Base-by-base conservation (phyloP, 2,888 invertebrate genomes). In the Hylaea fasciaria region DNA sequence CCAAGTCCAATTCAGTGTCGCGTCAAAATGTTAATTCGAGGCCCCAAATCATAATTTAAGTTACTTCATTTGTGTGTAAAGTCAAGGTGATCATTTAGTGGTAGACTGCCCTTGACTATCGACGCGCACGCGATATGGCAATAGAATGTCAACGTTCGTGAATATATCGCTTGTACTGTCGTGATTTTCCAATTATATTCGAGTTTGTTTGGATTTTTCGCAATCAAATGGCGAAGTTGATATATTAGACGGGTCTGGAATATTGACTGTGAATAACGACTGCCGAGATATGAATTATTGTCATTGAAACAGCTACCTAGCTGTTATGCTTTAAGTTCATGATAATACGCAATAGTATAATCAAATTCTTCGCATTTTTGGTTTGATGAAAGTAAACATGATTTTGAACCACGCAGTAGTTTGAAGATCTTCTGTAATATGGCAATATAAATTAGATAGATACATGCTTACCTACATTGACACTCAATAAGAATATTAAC, bases 91-190 rank as follows among this genome's bases (percentile, higher is more conserved):
- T 55, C 59, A 43, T 39, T 49, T 50, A 62, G 43, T 43, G 58
- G 64, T 56, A 29, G 55, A 39, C 62, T 61, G 71, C 64, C 75
- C 77, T 76, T 73, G 74, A 70, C 56, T 58, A 32, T 43, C 50
- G 16, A 12, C 7, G 13, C 7, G 43, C 78, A 78, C 78, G 78
- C 77, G 67, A 78, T 73, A 54, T 62, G 70, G 62, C 65, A 69
- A 73, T 77, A 57, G 41, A 52, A 46, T 50, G 63, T 63, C 66
- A 56, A 54, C 53, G 64, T 65, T 55, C 64, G 65, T 49, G 63
- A 62, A 70, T 68, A 70, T 68, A 70, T 69, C 66, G 66, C 66
- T 44, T 57, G 57, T 63, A 57, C 49, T 56, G 49, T 60, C 46
- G 60, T 48, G 52, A 57, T 57, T 61, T 52, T 17, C 52, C 55